Evolutionary conservation across 1,140 invertebrate species (phyloP).

Genomic region (Hyles euphorbiae): DNA sequence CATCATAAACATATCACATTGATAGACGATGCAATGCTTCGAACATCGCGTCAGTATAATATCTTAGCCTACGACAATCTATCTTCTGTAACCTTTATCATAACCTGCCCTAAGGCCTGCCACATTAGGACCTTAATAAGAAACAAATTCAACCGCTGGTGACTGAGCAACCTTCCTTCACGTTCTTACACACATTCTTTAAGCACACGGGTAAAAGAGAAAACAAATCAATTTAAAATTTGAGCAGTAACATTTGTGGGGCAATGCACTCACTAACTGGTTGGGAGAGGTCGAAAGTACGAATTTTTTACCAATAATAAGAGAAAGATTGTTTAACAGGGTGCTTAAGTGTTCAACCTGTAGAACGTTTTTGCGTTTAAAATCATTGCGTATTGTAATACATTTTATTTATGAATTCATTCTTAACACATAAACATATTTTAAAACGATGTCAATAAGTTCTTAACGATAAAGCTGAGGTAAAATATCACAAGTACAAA

Average conservation of each 20-base stretch:
- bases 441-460: too few species aligned
- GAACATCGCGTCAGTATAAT: not conserved
- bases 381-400: not conserved
- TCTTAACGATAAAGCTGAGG: too few species aligned
- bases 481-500: too few species aligned
- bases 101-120: conserved; percentile 68
- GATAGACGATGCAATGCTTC: too few species aligned
- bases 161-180: conserved; percentile 47
- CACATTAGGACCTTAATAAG: conserved; percentile 54
- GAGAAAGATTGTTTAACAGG: conserved; percentile 33
- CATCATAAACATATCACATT: too few species aligned
- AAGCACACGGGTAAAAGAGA: conserved; percentile 40
- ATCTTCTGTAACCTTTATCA: conserved; percentile 46
- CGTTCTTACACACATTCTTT: conserved; percentile 28
- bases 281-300: conserved; percentile 70
- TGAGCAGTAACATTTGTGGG: conserved; percentile 50
- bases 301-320: conserved; percentile 63
- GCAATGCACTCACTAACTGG: conserved; percentile 64
- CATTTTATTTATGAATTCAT: not conserved
- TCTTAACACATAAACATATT: too few species aligned
- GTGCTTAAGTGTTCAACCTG: too few species aligned
- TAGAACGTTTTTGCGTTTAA: not conserved
- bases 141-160: conserved; percentile 44
- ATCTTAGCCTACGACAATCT: conserved; percentile 49
- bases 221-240: conserved; percentile 59